phyloP scores from a whole-genome alignment of 2,888 invertebrate species.

The Tachina lurida region DNA sequence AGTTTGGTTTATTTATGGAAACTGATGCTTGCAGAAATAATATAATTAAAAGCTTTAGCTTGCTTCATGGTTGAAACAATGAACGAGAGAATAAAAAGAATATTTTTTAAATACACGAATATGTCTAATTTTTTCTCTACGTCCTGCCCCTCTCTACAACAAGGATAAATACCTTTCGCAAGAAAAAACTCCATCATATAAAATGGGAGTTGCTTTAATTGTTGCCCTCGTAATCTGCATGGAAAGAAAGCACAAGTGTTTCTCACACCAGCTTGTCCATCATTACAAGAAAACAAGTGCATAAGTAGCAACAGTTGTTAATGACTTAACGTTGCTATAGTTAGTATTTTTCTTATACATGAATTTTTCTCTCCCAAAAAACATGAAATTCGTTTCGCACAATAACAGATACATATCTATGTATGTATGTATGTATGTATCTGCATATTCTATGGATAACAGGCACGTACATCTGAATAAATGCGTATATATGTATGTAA shows the following conservation, averaged over 20 bases:
- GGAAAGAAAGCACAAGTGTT: conserved; percentile 10
- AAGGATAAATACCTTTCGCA: too few species aligned
- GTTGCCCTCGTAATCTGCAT: not conserved
- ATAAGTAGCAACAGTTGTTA: conserved; percentile 63
- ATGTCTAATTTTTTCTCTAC: too few species aligned
- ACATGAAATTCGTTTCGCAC: conserved; percentile 23
- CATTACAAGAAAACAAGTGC: conserved; percentile 51
- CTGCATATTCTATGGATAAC: conserved; percentile 11
- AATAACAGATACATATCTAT: conserved; percentile 3
- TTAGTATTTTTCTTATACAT: not conserved
- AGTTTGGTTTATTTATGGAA: too few species aligned
- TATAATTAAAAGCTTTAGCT: too few species aligned
- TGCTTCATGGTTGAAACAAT: too few species aligned
- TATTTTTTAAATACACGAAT: too few species aligned
- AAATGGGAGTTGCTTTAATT: not conserved
- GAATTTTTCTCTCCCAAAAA: not conserved
- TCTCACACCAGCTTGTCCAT: conserved; percentile 38
- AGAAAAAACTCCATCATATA: too few species aligned
- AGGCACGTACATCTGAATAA: conserved; percentile 8
- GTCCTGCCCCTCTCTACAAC: too few species aligned
- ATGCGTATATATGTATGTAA: not conserved
- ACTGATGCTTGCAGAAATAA: too few species aligned
- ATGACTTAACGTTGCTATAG: conserved; percentile 44
- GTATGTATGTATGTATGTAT: too few species aligned
- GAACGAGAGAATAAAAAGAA: too few species aligned